Evolutionary conservation across 2,797 vertebrate species (phyloP), one percentile per base, ranked within the genome.

Genomic region (Acipenser ruthenus): DNA sequence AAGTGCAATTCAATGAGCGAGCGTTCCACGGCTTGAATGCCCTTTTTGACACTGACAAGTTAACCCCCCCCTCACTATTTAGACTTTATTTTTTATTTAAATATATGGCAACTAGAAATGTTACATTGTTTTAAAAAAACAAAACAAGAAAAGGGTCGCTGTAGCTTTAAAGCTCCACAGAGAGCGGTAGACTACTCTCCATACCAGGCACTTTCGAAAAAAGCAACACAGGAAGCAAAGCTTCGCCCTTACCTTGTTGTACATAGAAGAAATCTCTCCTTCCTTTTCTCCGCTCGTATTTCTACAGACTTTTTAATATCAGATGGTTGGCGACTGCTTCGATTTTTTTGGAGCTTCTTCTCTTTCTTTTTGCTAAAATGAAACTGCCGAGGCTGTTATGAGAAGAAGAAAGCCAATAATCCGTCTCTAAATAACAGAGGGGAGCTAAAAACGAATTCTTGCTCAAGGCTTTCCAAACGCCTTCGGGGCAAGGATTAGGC

Each of bases 401-500:
- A 88, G 88, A 81, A 68, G 72, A 84, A 80, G 87, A 86, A 85
- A 93, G 90, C 86, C 91, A 92, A 89, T 88, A 91, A 93, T 89
- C 88, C 86, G 87, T 91, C 87, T 90, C 89, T 88, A 86, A 93
- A 91, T 92, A 91, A 90, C 84, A 89, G 88, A 92, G 87, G 82
- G 78, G 83, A 83, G 87, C 84, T 82, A 74, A 82, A 83, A 86
- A 86, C 85, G 89, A 89, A 86, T 88, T 89, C 85, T 89, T 79
- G 93, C 95, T 94, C 88, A 83, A 82, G 94, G 94, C 94, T 93
- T 86, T 85, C 88, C 87, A 82, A 84, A 87, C 84, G 93, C 94
- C 95, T 91, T 85, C 93, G 88, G 95, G 95, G 90, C 92, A 89
- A 87, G 91, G 93, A 95, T 95, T 93, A 95, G 92, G 93, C 91